Base-by-base conservation (phyloP, 1,140 invertebrate genomes). In the Pachyrhynchus sulphureomaculatus region DNA sequence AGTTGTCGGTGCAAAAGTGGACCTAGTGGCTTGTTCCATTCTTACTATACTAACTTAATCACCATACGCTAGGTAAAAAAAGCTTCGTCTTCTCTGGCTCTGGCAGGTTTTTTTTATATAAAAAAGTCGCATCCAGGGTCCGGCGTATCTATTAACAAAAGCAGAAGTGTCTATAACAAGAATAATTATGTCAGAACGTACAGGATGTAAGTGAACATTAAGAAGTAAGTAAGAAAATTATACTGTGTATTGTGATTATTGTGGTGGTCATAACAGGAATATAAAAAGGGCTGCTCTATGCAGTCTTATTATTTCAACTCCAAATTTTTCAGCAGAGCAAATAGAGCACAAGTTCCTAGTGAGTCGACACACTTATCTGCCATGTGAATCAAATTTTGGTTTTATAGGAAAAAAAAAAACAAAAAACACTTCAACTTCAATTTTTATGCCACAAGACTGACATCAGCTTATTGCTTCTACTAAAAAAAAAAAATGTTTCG, bases 171-270 rank as follows among this genome's bases (percentile, higher is more conserved):
- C n/a, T n/a, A n/a, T n/a, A n/a, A n/a, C n/a, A n/a, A n/a, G n/a
- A n/a, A n/a, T n/a, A n/a, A n/a, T n/a, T n/a, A n/a, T n/a, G n/a
- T n/a, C n/a, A n/a, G n/a, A n/a, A n/a, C n/a, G n/a, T n/a, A n/a
- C n/a, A n/a, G n/a, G n/a, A n/a, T n/a, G n/a, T n/a, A n/a, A n/a
- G n/a, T n/a, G n/a, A n/a, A n/a, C n/a, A n/a, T n/a, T n/a, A 64
- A 51, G 37, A 54, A 51, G 54, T 58, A 5, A 45, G 18, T 17
- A 41, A 21, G n/a, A 34, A 59, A 26, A 42, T 62, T 8, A 49
- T 67, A n/a, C 65, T n/a, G n/a, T 65, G 63, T 65, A 67, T 52
- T 62, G 44, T 20, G 66, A 65, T 33, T 62, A 64, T 37, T 67
- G 56, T 32, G 65, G 62, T 4, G 65, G 62, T 5, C 61, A 67